Conservation (phyloP, 2,888 invertebrate genomes). For the Cheilosia vulpina region DNA sequence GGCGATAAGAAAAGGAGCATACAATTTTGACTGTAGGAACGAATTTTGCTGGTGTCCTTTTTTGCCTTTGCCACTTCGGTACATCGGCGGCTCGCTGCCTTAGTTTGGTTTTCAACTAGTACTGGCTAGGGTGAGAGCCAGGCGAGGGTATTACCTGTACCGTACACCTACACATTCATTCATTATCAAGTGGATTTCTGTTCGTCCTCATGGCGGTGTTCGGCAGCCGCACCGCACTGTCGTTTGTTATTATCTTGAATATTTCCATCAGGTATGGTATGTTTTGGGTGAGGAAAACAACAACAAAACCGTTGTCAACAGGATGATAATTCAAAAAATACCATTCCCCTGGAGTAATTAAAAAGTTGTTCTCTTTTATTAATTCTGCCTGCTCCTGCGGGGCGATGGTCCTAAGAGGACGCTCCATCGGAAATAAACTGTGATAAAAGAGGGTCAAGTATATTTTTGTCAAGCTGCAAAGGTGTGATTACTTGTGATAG, state of each 20-base stretch:
- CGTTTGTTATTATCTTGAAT: conserved; percentile 12
- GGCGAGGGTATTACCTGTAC: background rate
- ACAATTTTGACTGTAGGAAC: conserved; percentile 10
- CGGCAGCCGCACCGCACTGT: background rate
- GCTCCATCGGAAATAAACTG: background rate
- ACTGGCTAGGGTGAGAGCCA: background rate
- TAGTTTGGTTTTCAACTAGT: conserved; percentile 18
- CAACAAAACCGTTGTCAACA: conserved; percentile 8
- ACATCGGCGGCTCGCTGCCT: conserved; percentile 5
- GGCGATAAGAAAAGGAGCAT: background rate
- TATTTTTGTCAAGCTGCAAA: background rate
- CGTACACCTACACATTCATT: background rate
- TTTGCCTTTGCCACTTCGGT: background rate
- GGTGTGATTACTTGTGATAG: conserved; percentile 19
- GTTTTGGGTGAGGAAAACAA: background rate
- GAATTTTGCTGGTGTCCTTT: conserved; percentile 1
- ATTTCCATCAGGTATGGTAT: conserved; percentile 20
- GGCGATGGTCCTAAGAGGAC: background rate
- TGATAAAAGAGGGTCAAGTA: background rate
- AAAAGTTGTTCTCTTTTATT: conserved; percentile 18
- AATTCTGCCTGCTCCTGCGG: background rate
- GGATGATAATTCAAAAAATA: conserved; percentile 24
- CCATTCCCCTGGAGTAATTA: conserved; percentile 34
- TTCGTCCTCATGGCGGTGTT: conserved; percentile 16
- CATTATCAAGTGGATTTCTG: conserved; percentile 28